phyloP scores from a whole-genome alignment of 2,797 vertebrate genomes.

The Eupleurogrammus muticus region DNA sequence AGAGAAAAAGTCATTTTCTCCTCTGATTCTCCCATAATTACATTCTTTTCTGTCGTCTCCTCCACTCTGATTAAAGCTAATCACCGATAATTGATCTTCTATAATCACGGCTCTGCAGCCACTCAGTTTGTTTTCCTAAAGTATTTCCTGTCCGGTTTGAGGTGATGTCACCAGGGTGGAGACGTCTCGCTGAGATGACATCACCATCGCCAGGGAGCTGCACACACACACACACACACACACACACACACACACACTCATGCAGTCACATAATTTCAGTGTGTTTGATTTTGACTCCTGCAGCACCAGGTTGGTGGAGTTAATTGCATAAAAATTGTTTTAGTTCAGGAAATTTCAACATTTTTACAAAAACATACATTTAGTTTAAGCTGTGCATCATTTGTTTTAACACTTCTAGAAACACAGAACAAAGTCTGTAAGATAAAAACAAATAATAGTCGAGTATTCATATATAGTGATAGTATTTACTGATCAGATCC shows the following conservation, averaged over 20 bases:
- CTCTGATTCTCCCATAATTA: background rate
- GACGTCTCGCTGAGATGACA: slow-evolving; percentile 45
- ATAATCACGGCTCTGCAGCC: background rate
- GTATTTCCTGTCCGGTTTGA: background rate
- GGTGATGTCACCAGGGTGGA: slow-evolving; percentile 64
- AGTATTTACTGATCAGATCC: background rate
- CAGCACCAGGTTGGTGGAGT: slow-evolving; percentile 11
- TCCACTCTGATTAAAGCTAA: background rate
- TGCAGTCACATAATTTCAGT: background rate
- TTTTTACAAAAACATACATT: no score
- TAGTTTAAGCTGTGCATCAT: no score
- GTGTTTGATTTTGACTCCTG: slow-evolving; percentile 11
- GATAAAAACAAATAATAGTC: no score
- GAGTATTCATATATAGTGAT: no score
- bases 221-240: slow-evolving; percentile 15
- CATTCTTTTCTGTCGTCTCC: background rate
- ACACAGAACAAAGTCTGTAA: no score
- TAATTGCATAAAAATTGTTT: background rate
- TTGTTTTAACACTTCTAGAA: no score
- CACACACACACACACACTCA: slow-evolving; percentile 18
- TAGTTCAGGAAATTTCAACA: background rate
- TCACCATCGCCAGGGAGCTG: slow-evolving; percentile 45
- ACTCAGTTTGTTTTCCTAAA: background rate
- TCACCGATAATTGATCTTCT: slow-evolving; percentile 2
- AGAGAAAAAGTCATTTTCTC: background rate